Percentiles rank a stretch among this genome's conserved stretches.
These are phyloP conservation scores for Ifrita kowaldi DNA, from an alignment of 2,113 vertebrate species.

Conservation along the genomic window DNA sequence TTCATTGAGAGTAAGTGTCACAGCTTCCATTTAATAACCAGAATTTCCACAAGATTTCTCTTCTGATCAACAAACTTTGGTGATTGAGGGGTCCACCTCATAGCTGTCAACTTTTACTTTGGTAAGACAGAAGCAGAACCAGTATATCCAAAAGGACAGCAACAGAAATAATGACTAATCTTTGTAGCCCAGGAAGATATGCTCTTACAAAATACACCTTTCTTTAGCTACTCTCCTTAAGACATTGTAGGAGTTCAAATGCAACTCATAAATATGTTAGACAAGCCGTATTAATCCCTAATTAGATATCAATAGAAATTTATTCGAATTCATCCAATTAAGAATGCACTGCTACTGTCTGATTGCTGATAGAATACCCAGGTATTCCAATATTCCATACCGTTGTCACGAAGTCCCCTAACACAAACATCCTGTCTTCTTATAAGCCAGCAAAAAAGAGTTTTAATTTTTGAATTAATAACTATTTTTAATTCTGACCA, in stretches of 20 bases:
- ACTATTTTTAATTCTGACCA: not conserved
- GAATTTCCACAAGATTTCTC: not conserved
- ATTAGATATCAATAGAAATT: not conserved
- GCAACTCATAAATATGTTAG: not conserved
- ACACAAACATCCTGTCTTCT: not conserved
- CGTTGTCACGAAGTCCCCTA: not conserved
- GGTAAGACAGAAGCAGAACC: not conserved
- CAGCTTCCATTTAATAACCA: not conserved
- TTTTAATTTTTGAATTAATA: not conserved
- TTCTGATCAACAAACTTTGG: not conserved
- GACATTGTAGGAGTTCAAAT: not conserved
- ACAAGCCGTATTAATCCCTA: not conserved
- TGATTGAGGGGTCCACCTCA: not conserved
- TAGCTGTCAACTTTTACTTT: not conserved
- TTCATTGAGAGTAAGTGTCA: not conserved
- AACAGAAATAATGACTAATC: not conserved
- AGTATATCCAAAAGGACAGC: not conserved
- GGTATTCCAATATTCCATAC: not conserved
- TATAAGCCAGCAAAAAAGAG: not conserved
- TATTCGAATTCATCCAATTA: not conserved
- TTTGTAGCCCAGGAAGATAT: not conserved
- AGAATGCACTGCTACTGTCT: not conserved
- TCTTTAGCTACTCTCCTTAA: not conserved
- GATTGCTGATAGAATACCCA: not conserved
- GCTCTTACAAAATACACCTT: not conserved